phyloP scores from a whole-genome alignment of 2,797 vertebrate genomes.

The Myiotriccus ornatus region DNA sequence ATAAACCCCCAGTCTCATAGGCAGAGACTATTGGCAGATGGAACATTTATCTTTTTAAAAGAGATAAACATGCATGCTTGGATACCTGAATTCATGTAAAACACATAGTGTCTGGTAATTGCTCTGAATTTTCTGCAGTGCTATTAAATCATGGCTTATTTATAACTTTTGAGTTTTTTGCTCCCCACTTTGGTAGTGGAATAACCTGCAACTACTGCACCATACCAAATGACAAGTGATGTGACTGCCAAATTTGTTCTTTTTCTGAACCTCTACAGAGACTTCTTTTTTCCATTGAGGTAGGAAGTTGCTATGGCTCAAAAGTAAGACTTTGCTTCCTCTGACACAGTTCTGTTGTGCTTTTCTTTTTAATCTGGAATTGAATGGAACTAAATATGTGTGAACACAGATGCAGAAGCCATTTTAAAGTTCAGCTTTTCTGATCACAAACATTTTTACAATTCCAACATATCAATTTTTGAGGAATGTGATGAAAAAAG shows the following conservation, averaged over 20 bases:
- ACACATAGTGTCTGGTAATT: conserved; percentile 33
- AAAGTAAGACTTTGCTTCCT: background rate
- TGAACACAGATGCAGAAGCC: background rate
- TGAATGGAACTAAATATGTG: background rate
- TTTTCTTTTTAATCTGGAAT: background rate
- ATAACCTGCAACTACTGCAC: conserved; percentile 11
- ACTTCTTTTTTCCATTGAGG: background rate
- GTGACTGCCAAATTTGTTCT: background rate
- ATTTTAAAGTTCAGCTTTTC: background rate
- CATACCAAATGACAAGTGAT: background rate
- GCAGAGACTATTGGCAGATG: conserved; percentile 48
- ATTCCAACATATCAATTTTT: background rate
- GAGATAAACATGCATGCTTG: conserved; percentile 55
- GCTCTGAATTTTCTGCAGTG: conserved; percentile 5
- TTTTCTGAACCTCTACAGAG: background rate
- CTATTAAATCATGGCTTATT: background rate
- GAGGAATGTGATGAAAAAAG: background rate
- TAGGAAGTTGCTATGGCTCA: background rate
- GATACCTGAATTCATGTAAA: conserved; percentile 54
- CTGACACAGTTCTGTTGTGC: background rate
- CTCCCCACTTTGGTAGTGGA: background rate
- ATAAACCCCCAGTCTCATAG: background rate
- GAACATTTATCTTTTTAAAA: conserved; percentile 60
- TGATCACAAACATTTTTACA: background rate
- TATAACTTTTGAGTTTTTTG: background rate